Evolutionary conservation across 2,113 vertebrate species (phyloP).

Genomic region (Regulus satrapa): DNA sequence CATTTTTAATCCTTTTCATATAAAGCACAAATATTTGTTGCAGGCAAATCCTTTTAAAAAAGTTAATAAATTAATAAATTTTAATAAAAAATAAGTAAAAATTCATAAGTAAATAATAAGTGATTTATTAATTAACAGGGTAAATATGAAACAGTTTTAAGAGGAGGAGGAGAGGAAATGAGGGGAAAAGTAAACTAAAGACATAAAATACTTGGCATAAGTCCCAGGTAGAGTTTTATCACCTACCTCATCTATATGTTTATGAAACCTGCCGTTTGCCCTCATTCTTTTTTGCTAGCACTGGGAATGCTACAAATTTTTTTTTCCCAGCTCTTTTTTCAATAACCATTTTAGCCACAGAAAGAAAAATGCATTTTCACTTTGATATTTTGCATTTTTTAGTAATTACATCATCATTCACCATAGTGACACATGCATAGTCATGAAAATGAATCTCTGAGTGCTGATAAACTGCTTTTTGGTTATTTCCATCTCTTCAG

Average conservation of each 20-base stretch:
- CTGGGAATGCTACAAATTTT: neutral
- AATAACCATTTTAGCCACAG: neutral
- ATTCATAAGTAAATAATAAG: too few species aligned
- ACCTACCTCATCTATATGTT: neutral
- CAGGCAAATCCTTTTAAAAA: neutral
- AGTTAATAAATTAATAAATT: too few species aligned
- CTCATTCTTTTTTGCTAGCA: neutral
- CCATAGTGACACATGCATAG: neutral
- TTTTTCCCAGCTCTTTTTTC: neutral
- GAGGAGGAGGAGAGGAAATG: neutral
- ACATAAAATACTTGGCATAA: neutral
- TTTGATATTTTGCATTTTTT: neutral
- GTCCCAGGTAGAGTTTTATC: neutral
- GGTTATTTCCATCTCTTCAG: neutral
- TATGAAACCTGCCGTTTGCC: neutral
- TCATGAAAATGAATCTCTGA: neutral
- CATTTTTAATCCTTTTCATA: neutral
- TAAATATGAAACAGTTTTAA: neutral
- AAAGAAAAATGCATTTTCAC: neutral
- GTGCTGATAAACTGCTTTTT: neutral
- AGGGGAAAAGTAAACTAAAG: neutral
- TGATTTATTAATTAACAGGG: neutral
- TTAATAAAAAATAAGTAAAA: too few species aligned
- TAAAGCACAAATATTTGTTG: neutral
- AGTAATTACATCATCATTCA: fast-evolving